Percentiles rank a stretch among this genome's conserved stretches.
Evolutionary conservation across 2,113 vertebrate species (phyloP).

Genomic region (Myotis brandtii): DNA sequence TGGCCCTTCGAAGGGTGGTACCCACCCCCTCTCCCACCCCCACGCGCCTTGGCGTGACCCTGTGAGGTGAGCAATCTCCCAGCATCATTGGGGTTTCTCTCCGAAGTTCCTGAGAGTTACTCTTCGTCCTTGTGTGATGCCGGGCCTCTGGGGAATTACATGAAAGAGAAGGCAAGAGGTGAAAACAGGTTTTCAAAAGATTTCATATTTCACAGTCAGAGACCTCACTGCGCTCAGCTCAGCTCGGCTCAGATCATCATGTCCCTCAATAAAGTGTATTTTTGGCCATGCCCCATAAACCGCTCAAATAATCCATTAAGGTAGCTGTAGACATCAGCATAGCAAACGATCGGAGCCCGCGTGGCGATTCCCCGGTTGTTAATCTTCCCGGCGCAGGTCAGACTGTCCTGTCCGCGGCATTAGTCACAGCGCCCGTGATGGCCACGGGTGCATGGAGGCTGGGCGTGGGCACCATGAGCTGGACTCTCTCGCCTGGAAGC

Average conservation of each 20-base stretch:
- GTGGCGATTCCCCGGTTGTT: slow-evolving; percentile 59
- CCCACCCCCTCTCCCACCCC: background rate
- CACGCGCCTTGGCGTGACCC: rapidly evolving
- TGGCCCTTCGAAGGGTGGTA: background rate
- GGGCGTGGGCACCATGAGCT: background rate
- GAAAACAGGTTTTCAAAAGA: slow-evolving; percentile 29
- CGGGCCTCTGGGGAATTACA: background rate
- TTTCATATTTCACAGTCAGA: background rate
- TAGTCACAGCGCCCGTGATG: slow-evolving; percentile 60
- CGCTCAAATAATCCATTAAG: slow-evolving; percentile 65
- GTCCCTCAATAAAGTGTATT: slow-evolving; percentile 30
- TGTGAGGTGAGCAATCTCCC: background rate
- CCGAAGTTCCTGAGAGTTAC: background rate
- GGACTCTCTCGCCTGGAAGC: slow-evolving; percentile 35
- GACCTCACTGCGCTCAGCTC: background rate
- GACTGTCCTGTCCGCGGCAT: slow-evolving; percentile 71
- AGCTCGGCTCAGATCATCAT: slow-evolving; percentile 18
- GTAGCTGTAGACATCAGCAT: slow-evolving; percentile 73
- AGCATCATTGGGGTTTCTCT: background rate
- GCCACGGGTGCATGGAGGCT: slow-evolving; percentile 41
- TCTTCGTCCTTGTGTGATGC: background rate
- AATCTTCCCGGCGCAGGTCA: slow-evolving; percentile 74
- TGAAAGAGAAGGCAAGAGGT: background rate
- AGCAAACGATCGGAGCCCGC: slow-evolving; percentile 58
- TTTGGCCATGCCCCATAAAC: slow-evolving; percentile 69